phyloP scores from a whole-genome alignment of 2,888 invertebrate genomes.

The Xylocampa areola region DNA sequence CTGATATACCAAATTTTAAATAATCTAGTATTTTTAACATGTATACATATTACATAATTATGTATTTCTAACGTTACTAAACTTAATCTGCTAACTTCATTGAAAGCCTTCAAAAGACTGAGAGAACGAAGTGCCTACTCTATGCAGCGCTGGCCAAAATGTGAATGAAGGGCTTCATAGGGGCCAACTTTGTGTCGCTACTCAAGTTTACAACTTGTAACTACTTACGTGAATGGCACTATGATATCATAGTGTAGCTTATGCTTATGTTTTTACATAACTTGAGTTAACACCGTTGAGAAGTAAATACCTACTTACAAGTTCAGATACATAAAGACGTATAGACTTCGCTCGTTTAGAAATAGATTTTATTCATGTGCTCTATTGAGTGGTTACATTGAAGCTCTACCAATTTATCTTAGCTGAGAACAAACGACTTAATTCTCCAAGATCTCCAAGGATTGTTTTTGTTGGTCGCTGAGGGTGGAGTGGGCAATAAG shows the following conservation, averaged over 20 bases:
- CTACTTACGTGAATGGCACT: constrained; percentile 52
- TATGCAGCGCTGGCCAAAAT: constrained; percentile 45
- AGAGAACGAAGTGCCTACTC: constrained; percentile 42
- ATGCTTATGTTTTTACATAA: constrained; percentile 10
- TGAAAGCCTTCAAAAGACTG: constrained; percentile 60
- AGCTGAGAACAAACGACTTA: constrained; percentile 68
- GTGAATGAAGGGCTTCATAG: constrained; percentile 72
- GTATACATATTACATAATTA: too few relatives aligned
- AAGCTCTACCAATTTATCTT: constrained; percentile 66
- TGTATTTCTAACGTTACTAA: constrained; percentile 20
- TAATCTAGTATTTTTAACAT: too few relatives aligned
- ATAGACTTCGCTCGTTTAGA: constrained; percentile 46
- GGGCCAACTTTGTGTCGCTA: constrained; percentile 67
- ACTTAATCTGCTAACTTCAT: constrained; percentile 38
- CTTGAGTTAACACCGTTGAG: background rate
- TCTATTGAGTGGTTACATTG: constrained; percentile 50
- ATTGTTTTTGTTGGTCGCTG: constrained; percentile 67
- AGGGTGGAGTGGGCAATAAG: constrained; percentile 76
- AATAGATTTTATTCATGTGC: constrained; percentile 54
- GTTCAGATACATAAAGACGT: constrained; percentile 18
- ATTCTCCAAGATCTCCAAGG: constrained; percentile 64
- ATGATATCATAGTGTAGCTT: constrained; percentile 38
- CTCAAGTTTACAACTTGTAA: constrained; percentile 58
- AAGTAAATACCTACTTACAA: constrained; percentile 22
- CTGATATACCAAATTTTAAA: too few relatives aligned